A percentile compares a stretch with the other conserved stretches of the same genome.
Evolutionary conservation across 2,888 invertebrate species (phyloP).

Genomic region (Dryomyza anilis): DNA sequence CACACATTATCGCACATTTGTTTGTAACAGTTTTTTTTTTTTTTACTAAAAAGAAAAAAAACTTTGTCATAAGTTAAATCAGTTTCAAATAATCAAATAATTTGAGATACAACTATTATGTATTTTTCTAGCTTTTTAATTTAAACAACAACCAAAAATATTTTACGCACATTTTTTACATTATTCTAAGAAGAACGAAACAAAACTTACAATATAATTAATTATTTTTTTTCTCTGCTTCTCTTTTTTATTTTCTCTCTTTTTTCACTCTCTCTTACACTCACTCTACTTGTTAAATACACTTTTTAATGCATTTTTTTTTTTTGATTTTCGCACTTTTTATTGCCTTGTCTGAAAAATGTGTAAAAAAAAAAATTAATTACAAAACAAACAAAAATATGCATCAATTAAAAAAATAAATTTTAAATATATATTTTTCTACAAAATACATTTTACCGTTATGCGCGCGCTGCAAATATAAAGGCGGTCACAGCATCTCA

Average conservation of each 20-base stretch:
- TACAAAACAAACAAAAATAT: not conserved
- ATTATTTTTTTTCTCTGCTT: slow-evolving; percentile 17
- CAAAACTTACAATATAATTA: too few relatives aligned
- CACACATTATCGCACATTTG: not conserved
- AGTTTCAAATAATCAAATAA: slow-evolving; percentile 5
- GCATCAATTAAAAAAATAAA: not conserved
- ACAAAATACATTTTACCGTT: too few relatives aligned
- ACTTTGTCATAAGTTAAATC: slow-evolving; percentile 21
- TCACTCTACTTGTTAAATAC: not conserved
- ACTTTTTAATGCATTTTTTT: too few relatives aligned
- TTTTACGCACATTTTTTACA: too few relatives aligned
- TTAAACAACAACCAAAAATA: too few relatives aligned
- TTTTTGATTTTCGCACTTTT: too few relatives aligned
- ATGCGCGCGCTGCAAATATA: slow-evolving; percentile 33
- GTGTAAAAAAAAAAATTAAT: slow-evolving; percentile 12
- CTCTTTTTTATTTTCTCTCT: slow-evolving; percentile 11
- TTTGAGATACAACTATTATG: too few relatives aligned
- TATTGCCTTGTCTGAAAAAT: slow-evolving; percentile 29
- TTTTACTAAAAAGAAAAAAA: not conserved
- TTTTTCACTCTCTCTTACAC: slow-evolving; percentile 5
- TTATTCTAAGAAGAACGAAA: too few relatives aligned
- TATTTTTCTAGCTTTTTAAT: too few relatives aligned
- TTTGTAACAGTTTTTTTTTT: too few relatives aligned
- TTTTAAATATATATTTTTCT: too few relatives aligned
- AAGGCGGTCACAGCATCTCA: slow-evolving; percentile 56